phyloP scores from a whole-genome alignment of 1,140 invertebrate species.

The Pachypsylla venusta region DNA sequence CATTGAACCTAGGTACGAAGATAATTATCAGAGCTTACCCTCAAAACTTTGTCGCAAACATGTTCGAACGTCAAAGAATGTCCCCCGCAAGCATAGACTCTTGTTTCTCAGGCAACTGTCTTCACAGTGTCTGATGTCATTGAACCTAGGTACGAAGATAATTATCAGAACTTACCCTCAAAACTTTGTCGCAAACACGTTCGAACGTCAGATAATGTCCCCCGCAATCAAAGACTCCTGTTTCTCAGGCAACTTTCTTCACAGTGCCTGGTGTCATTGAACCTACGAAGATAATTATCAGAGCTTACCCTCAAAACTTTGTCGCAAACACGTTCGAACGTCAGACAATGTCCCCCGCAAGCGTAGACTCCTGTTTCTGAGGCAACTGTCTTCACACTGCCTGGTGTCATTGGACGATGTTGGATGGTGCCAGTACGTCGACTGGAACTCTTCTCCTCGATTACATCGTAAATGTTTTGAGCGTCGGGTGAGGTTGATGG shows the following conservation, averaged over 20 bases:
- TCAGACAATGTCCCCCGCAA: neutral
- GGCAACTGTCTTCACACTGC: neutral
- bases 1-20: too few species aligned
- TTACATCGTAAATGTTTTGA: neutral
- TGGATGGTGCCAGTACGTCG: neutral
- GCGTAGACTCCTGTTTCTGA: neutral
- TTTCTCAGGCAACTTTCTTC: neutral
- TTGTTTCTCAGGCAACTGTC: neutral
- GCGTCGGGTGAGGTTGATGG: slow-evolving; percentile 4
- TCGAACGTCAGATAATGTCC: neutral
- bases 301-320: neutral
- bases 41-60: neutral
- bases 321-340: neutral
- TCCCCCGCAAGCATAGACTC: neutral
- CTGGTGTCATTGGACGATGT: neutral
- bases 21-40: too few species aligned
- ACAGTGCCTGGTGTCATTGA: neutral
- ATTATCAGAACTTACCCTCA: slow-evolving; percentile 6
- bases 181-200: neutral
- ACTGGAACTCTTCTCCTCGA: slow-evolving; percentile 4
- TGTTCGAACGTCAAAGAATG: neutral
- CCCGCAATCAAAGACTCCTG: neutral
- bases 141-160: too few species aligned
- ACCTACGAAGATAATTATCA: too few species aligned
- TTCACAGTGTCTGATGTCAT: neutral